phyloP scores from a whole-genome alignment of 2,888 invertebrate species.

The Harpalus rubripes region DNA sequence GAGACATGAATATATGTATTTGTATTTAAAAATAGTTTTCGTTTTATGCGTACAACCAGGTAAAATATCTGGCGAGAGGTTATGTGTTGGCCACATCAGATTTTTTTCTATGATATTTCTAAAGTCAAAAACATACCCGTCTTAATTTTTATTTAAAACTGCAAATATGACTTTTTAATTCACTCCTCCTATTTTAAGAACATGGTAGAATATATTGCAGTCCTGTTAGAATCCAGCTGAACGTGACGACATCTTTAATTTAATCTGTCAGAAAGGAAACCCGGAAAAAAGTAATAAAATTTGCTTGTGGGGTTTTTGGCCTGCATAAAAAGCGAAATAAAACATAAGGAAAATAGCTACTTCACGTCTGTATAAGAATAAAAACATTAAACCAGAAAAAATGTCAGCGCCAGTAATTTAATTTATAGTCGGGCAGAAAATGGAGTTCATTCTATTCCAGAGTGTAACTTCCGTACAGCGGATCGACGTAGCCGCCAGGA shows the following conservation, averaged over 20 bases:
- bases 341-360: slow-evolving; percentile 17
- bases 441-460: slow-evolving; percentile 21
- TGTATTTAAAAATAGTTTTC: no score
- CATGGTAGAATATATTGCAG: no score
- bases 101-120: no score
- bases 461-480: slow-evolving; percentile 25
- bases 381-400: slow-evolving; percentile 20
- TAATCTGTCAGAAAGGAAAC: neutral
- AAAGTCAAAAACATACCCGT: no score
- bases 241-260: neutral
- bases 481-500: slow-evolving; percentile 10
- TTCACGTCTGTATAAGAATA: slow-evolving; percentile 11
- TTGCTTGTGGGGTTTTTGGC: neutral
- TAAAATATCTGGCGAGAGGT: no score
- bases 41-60: no score
- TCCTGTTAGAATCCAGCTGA: neutral
- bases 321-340: neutral
- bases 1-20: no score
- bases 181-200: no score
- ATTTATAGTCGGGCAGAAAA: slow-evolving; percentile 22
- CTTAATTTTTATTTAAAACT: no score
- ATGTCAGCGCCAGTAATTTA: slow-evolving; percentile 12
- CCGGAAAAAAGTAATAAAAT: slow-evolving; percentile 3
- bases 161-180: no score
- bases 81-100: no score